Evolutionary conservation across 92 coral and sea anemone species (phyloP).

Genomic region (Phenganax stokvisi): DNA sequence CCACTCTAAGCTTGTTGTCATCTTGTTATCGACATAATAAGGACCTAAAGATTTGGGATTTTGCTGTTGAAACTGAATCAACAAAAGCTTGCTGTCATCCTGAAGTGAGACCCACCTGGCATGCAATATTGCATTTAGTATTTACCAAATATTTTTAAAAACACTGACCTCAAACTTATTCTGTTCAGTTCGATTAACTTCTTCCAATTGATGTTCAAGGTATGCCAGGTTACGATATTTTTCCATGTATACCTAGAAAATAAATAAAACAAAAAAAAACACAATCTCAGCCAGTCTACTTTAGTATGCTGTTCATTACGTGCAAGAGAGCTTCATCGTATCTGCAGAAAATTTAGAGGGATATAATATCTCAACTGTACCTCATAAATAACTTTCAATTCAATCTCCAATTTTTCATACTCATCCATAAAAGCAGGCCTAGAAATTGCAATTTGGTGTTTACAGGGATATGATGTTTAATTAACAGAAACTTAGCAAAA

Average conservation of each 20-base stretch:
- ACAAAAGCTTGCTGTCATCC: too few relatives aligned
- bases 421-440: constrained; percentile 99
- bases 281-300: background rate
- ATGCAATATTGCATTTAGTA: background rate
- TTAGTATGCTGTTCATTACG: too few relatives aligned
- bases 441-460: background rate
- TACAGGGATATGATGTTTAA: background rate
- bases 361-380: constrained; percentile 24
- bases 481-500: background rate
- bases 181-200: constrained; percentile 89
- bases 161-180: constrained; percentile 81
- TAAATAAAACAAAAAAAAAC: background rate
- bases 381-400: constrained; percentile 77
- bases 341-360: background rate
- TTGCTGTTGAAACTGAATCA: too few relatives aligned
- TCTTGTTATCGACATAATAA: too few relatives aligned
- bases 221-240: constrained; percentile 87
- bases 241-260: constrained; percentile 77
- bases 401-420: constrained; percentile 92
- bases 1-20: too few relatives aligned
- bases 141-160: background rate
- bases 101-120: too few relatives aligned
- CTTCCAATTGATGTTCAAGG: constrained; percentile 85
- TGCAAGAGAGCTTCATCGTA: background rate
- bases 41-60: too few relatives aligned